Evolutionary conservation across 2,888 invertebrate species (phyloP).

Genomic region (Chironomus tentans): DNA sequence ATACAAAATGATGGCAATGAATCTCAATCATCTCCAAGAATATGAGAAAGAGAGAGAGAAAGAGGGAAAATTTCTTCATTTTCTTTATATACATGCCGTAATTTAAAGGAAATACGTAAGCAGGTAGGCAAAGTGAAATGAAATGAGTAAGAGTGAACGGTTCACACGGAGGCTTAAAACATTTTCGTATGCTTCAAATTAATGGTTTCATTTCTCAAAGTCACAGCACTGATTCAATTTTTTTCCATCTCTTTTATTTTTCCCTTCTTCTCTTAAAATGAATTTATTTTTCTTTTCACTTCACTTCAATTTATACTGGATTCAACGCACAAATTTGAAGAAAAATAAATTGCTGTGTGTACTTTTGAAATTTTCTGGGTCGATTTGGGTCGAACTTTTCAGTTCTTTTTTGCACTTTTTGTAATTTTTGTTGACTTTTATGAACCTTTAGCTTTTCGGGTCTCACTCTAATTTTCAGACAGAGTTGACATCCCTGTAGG

Average conservation of each 20-base stretch:
- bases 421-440: too few species aligned
- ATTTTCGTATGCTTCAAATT: conserved; percentile 8
- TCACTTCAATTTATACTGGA: too few species aligned
- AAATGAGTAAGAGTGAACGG: background rate
- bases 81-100: too few species aligned
- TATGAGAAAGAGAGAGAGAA: background rate
- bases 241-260: background rate
- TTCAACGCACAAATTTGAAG: too few species aligned
- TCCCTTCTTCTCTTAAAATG: background rate
- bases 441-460: too few species aligned
- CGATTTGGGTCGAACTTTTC: too few species aligned
- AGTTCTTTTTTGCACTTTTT: too few species aligned
- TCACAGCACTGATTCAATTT: background rate
- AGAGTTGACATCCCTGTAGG: too few species aligned
- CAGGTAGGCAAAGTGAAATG: background rate
- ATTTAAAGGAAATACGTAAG: too few species aligned
- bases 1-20: conserved; percentile 10
- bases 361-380: too few species aligned
- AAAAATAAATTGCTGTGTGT: too few species aligned
- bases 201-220: conserved; percentile 13
- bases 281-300: background rate
- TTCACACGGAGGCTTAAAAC: background rate
- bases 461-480: too few species aligned
- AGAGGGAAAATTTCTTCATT: background rate
- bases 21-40: conserved; percentile 3